Evolutionary conservation across 1,140 invertebrate species (phyloP), one percentile per base, ranked within the genome.

Genomic region (Procambarus clarkii): DNA sequence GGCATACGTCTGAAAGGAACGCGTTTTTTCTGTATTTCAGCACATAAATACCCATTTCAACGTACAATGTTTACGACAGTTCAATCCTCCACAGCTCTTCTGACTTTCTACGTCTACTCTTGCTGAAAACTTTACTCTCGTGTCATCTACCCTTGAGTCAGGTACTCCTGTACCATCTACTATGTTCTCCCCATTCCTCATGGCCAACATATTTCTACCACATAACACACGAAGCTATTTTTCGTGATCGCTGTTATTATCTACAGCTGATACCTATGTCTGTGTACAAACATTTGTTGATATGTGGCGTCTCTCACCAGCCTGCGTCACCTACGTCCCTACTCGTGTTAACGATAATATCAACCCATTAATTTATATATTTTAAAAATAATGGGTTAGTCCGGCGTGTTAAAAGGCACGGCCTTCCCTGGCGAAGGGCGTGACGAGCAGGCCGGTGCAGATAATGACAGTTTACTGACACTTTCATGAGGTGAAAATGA

Each of bases 401-500:
- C 69, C 4, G 60, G 4, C 64, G 64, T 69, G 64, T 69, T 0
- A 34, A 34, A 1, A 34, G 13, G 54, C 8, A 13, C 18, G 60
- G 60, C 60, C 60, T 64, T 64, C 60, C 4, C 60, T 15, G 69
- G 11, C 7, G 69, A 74, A 2, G 24, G n/a, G 11, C 21, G 69
- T 15, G n/a, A 34, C 3, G 11, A 4, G 5, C 24, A 34, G 48
- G 48, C 24, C 79, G 11, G 48, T 7, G 15, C 48, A 34, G 48
- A 18, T 81, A 81, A 81, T 81, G 79, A 54, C 46, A 54, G 5
- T 45, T 54, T 34, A 11, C 48, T 58, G 79, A 24, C 79, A 48
- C 79, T 81, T 54, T 81, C 79, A 81, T 81, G 79, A 81, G 79
- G 79, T 81, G 79, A 58, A 81, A 81, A 81, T 81, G 48, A 81